Conservation (phyloP, 2,888 invertebrate species). For the Napeogenes inachia region DNA sequence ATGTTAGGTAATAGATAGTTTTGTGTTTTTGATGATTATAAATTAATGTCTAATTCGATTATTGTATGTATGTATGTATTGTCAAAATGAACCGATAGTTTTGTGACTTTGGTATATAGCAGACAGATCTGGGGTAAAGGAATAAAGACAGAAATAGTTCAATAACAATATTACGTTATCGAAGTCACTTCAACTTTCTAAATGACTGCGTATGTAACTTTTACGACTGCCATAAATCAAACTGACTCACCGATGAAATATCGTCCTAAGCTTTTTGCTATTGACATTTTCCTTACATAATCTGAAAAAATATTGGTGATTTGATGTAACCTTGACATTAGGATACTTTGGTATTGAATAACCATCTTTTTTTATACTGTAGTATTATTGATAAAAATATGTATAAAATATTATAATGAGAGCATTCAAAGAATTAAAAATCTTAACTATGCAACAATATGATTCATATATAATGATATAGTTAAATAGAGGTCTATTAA, state of each 20-base stretch:
- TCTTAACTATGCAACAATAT: not conserved
- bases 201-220: slow-evolving; percentile 13
- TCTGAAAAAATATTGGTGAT: slow-evolving; percentile 5
- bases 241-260: slow-evolving; percentile 26
- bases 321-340: not conserved
- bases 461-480: not conserved
- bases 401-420: no score
- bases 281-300: slow-evolving; percentile 25
- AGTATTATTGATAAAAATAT: no score
- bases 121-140: no score
- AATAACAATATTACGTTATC: not conserved
- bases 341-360: not conserved
- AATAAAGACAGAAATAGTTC: no score
- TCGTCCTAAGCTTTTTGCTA: slow-evolving; percentile 23
- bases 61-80: no score
- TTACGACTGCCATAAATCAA: slow-evolving; percentile 29
- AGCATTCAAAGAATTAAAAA: no score
- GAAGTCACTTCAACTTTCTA: slow-evolving; percentile 1
- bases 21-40: no score
- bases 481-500: not conserved
- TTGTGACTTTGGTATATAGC: no score
- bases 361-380: no score
- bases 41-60: no score
- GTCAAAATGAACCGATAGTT: no score
- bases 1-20: no score